phyloP scores from a whole-genome alignment of 2,113 vertebrate species.

The Megaleporinus macrocephalus region DNA sequence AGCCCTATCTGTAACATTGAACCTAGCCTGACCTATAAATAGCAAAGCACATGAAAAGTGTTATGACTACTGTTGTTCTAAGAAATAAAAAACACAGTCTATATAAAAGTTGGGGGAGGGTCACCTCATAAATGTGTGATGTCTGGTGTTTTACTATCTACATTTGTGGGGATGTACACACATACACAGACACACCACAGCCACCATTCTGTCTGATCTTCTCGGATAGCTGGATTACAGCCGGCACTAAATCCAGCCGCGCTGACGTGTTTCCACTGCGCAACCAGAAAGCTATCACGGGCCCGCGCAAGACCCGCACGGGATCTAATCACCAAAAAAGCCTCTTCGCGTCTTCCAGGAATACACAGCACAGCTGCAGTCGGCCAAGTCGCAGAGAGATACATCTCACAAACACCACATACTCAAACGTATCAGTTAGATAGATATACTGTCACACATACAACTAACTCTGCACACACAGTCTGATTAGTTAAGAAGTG shows the following conservation, averaged over 20 bases:
- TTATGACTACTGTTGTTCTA: neutral
- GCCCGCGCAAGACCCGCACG: neutral
- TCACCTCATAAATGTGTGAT: too few relatives aligned
- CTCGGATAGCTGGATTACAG: slow-evolving; percentile 27
- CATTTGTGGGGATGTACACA: neutral
- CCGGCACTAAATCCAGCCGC: slow-evolving; percentile 10
- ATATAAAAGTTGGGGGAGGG: too few relatives aligned
- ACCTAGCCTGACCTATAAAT: neutral
- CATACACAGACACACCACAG: neutral
- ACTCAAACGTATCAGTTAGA: neutral
- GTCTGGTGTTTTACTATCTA: neutral
- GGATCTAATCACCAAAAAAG: slow-evolving; percentile 11
- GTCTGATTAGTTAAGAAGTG: too few relatives aligned
- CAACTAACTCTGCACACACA: too few relatives aligned
- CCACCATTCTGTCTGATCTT: neutral
- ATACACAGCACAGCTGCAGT: slow-evolving; percentile 11
- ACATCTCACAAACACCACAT: neutral
- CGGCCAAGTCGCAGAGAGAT: neutral
- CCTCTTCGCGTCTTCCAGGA: slow-evolving; percentile 8
- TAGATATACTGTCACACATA: too few relatives aligned
- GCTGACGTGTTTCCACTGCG: slow-evolving; percentile 41
- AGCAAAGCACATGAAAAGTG: neutral
- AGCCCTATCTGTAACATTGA: neutral
- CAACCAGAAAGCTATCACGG: neutral
- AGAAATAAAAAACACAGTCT: neutral